A percentile compares a stretch with the other conserved stretches of the same genome.
Conservation (phyloP, 2,888 invertebrate genomes). For the Rhagium mordax region DNA sequence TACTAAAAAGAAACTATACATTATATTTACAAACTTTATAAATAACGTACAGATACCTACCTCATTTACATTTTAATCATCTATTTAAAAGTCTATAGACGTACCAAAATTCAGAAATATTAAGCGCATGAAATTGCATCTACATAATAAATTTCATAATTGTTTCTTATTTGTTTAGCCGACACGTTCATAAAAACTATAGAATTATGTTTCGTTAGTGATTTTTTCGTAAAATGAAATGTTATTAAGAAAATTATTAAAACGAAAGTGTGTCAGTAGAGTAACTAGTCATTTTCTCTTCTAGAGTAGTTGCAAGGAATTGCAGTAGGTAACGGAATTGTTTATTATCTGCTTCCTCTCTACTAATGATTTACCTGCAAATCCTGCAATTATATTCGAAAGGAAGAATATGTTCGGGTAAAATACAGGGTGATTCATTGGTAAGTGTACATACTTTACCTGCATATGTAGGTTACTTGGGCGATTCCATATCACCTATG, state of each 20-base stretch:
- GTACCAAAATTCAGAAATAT: too few species aligned
- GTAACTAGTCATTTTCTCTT: constrained; percentile 19
- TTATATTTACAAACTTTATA: too few species aligned
- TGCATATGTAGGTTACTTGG: too few species aligned
- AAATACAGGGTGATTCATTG: neutral
- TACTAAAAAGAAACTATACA: too few species aligned
- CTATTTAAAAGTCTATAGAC: too few species aligned
- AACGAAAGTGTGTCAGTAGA: constrained; percentile 28
- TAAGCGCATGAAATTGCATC: too few species aligned
- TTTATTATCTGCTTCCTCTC: constrained; percentile 3
- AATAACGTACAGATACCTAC: too few species aligned
- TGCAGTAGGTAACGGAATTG: constrained; percentile 7
- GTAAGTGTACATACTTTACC: neutral
- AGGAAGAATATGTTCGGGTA: neutral
- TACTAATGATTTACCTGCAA: neutral
- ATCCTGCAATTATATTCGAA: neutral
- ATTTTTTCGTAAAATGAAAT: neutral
- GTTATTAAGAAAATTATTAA: neutral
- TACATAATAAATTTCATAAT: too few species aligned
- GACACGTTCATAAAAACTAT: too few species aligned
- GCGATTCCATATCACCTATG: too few species aligned
- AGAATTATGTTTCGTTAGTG: neutral
- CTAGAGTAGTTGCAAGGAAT: constrained; percentile 1
- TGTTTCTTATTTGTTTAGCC: too few species aligned
- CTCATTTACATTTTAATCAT: too few species aligned